Evolutionary conservation across 2,113 vertebrate genomes (phyloP).

Genomic region (Lutjanus erythropterus): DNA sequence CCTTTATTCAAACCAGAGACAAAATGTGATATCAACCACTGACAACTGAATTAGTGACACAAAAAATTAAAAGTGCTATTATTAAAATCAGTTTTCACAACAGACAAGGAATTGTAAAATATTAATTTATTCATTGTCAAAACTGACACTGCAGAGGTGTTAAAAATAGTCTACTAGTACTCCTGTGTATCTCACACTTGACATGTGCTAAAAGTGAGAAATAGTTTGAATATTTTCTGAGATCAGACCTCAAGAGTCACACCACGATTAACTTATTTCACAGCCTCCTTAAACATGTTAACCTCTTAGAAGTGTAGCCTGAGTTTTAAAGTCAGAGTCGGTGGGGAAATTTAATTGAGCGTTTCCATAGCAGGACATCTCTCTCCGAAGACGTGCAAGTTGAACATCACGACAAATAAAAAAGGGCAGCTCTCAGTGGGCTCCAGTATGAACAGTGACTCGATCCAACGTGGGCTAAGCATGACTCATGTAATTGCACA

Average conservation of each 20-base stretch:
- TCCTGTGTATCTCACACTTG: too few species aligned
- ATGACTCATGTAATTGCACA: constrained; percentile 77
- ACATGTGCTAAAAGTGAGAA: background rate
- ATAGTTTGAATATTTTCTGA: too few species aligned
- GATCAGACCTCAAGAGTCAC: background rate
- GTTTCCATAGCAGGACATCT: constrained; percentile 1
- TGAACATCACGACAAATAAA: constrained; percentile 8
- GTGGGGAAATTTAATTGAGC: background rate
- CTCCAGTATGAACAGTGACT: constrained; percentile 21
- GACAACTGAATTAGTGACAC: background rate
- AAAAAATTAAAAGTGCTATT: background rate
- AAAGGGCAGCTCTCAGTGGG: constrained; percentile 13
- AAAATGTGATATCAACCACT: background rate
- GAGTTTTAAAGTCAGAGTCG: too few species aligned
- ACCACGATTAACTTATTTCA: background rate
- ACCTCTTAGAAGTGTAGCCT: background rate
- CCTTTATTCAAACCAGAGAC: constrained; percentile 19
- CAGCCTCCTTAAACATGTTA: background rate
- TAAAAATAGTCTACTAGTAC: background rate
- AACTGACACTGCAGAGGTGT: background rate
- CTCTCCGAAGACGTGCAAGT: background rate
- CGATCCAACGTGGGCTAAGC: constrained; percentile 44
- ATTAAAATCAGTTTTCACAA: background rate
- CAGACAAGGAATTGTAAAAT: background rate
- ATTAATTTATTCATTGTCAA: background rate